Evolutionary conservation across 2,113 vertebrate genomes (phyloP), one percentile per base, ranked within the genome.

Genomic region (Patagioenas fasciata): DNA sequence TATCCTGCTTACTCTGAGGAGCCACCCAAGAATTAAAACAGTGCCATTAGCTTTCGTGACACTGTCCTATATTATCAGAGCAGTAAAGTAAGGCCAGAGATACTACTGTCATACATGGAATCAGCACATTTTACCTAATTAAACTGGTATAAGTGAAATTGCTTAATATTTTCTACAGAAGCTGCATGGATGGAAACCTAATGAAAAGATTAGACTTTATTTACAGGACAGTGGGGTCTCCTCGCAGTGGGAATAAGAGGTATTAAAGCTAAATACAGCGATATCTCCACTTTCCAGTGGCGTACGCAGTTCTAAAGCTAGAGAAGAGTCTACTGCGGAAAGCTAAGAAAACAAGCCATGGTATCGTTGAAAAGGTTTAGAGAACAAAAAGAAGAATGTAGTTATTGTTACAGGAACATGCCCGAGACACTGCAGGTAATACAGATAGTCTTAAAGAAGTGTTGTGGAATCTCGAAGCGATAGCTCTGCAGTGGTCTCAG

Each of bases 401-500:
- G 34, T 51, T 72, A 50, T 21, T 51, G 6, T 9, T 44, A 44
- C 14, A 53, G 32, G 15, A 91, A 53, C 8, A 28, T 8, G 11
- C n/a, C 13, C 7, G 29, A 57, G 48, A 29, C 10, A 40, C 25
- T 66, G 32, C 18, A 42, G 50, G 15, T 44, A 62, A 44, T 10
- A 57, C 29, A 40, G 15, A 57, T 4, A 57, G 26, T n/a, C 24
- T 38, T 72, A 6, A 66, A 42, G 23, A 21, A 7, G 13, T 25
- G 8, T 21, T 57, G 21, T 21, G 42, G 65, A 32, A 17, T 9
- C 34, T 24, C n/a, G 18, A 38, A 75, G 56, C 60, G 42, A 10
- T 8, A 51, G 34, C 54, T 0, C 0, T 2, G 28, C 10, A 20
- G 58, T 36, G 40, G 24, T 65, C 36, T n/a, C 17, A 3, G 54